Conservation (phyloP, 2,113 vertebrate genomes). For the Melospiza melodia region DNA sequence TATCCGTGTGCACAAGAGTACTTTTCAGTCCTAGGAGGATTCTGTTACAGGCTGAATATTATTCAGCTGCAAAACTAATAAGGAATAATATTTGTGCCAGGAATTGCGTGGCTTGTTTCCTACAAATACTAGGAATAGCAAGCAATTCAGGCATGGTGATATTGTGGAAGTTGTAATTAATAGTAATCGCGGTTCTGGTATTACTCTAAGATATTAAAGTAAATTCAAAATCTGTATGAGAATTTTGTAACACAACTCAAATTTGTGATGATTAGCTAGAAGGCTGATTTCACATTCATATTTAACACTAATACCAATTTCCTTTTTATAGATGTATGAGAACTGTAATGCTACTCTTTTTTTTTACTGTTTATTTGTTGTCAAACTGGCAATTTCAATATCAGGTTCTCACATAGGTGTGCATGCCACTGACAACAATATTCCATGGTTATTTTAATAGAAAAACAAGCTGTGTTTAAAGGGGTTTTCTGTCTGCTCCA, state of each 20-base stretch:
- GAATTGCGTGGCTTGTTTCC: conserved; percentile 16
- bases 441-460: neutral
- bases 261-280: neutral
- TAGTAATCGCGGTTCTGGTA: neutral
- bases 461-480: neutral
- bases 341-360: neutral
- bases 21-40: conserved; percentile 47
- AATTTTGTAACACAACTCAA: neutral
- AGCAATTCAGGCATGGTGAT: neutral
- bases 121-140: neutral
- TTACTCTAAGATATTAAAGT: neutral
- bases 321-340: neutral
- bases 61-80: conserved; percentile 49
- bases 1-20: conserved; percentile 48
- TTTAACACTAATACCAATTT: neutral
- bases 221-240: neutral
- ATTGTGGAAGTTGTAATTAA: conserved; percentile 16
- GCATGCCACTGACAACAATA: neutral
- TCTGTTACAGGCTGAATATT: conserved; percentile 55
- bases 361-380: neutral
- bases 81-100: conserved; percentile 31
- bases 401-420: neutral
- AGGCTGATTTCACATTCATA: neutral
- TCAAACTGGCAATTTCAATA: neutral
- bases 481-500: neutral